Percentiles rank a stretch among this genome's conserved stretches.
Conservation (phyloP, 1,140 invertebrate genomes). For the Anadara kagoshimensis region DNA sequence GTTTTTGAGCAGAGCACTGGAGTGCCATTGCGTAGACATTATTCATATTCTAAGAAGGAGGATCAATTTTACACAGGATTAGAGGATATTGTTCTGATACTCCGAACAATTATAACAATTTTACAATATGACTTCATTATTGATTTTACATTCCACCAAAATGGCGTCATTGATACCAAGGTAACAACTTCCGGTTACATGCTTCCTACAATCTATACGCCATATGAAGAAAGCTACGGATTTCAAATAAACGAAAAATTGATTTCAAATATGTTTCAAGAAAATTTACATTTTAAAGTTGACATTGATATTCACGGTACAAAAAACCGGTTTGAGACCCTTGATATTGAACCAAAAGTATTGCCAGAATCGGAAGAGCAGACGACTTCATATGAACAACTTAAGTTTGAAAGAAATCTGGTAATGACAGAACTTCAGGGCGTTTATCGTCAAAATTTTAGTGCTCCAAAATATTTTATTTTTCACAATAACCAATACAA, state of each 20-base stretch:
- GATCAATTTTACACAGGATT: slow-evolving; percentile 36
- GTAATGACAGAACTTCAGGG: slow-evolving; percentile 46
- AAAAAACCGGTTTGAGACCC: slow-evolving; percentile 50
- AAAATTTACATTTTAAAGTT: slow-evolving; percentile 57
- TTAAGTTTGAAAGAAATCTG: slow-evolving; percentile 37
- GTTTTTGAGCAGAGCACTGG: slow-evolving; percentile 64
- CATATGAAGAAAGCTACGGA: slow-evolving; percentile 42
- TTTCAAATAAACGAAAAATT: slow-evolving; percentile 35
- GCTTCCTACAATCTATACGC: slow-evolving; percentile 27
- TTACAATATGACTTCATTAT: slow-evolving; percentile 57
- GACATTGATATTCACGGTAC: slow-evolving; percentile 50
- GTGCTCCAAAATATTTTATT: slow-evolving; percentile 38
- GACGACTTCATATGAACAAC: slow-evolving; percentile 16
- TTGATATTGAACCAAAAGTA: slow-evolving; percentile 37
- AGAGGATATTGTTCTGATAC: slow-evolving; percentile 43
- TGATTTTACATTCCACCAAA: slow-evolving; percentile 57
- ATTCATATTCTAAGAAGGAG: slow-evolving; percentile 4
- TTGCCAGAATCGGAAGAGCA: slow-evolving; percentile 8
- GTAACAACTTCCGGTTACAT: slow-evolving; percentile 46
- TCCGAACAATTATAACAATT: slow-evolving; percentile 46
- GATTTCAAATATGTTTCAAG: slow-evolving; percentile 45
- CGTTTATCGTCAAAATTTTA: slow-evolving; percentile 24
- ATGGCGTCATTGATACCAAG: slow-evolving; percentile 51
- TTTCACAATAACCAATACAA: slow-evolving; percentile 39
- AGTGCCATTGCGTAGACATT: slow-evolving; percentile 50